Base-by-base conservation (phyloP, 2,113 vertebrate species). In the sheep (Ovis aries) region DNA sequence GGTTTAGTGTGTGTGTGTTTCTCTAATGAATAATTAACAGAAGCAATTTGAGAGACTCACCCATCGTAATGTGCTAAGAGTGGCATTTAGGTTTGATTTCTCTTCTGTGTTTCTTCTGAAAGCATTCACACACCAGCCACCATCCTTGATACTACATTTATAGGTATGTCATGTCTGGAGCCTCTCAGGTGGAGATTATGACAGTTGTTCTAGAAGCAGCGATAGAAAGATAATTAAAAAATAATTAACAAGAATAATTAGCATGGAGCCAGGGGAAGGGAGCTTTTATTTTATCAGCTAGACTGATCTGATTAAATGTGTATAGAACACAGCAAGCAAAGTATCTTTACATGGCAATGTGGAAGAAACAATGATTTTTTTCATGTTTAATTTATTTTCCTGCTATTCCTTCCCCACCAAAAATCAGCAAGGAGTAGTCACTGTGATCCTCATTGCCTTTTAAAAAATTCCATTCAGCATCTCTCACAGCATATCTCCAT, bases 161-260 rank as follows among this genome's bases (percentile, higher is more conserved):
- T 17, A 74, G 90, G 91, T 97, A 91, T 97, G 94, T 97, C 97
- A 71, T 4, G 83, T 97, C 93, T 98, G 85, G 94, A 94, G 71
- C 67, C 96, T 97, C 88, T 98, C 96, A 98, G 97, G 98, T 95
- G 97, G 98, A 98, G 98, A 98, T 98, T 87, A 96, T 85, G 52
- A 91, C 91, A 98, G 97, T 96, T 97, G 94, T 90, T 98, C 91
- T 91, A 95, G 97, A 33, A 98, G 92, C 97, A 95, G 43, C 64
- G 92, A 98, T 98, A 97, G 95, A 98, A 98, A 96, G 97, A 98
- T 98, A 99, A 98, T 99, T 99, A 90, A 98, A 98, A 98, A 98
- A 98, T 98, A 99, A 99, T 98, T 99, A 99, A 97, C 98, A 99
- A 98, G 98, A 98, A 98, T 98, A 98, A 98, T 99, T 98, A 99